phyloP scores from a whole-genome alignment of 2,113 vertebrate genomes.

The Candoia aspera region DNA sequence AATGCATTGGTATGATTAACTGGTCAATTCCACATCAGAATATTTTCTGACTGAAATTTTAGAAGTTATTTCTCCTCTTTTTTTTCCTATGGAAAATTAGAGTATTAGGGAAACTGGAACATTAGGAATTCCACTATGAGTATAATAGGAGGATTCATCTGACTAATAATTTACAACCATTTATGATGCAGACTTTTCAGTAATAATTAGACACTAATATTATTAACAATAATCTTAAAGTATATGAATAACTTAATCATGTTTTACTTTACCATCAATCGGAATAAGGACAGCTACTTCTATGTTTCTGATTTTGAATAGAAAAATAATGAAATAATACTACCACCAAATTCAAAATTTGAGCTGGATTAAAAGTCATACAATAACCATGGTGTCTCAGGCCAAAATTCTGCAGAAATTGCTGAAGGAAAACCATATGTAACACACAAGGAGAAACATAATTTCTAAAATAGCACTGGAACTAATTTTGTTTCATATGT shows the following conservation, averaged over 20 bases:
- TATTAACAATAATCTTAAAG: neutral
- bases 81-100: conserved; percentile 3
- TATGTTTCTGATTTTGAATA: neutral
- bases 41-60: neutral
- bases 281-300: neutral
- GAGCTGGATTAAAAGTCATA: conserved; percentile 2
- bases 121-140: neutral
- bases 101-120: neutral
- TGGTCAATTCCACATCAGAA: neutral
- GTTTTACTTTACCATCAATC: neutral
- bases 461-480: conserved; percentile 25
- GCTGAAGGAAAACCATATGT: conserved; percentile 6
- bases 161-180: neutral
- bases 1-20: neutral
- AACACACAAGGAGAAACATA: neutral
- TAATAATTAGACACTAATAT: neutral
- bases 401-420: neutral
- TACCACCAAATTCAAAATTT: accelerated
- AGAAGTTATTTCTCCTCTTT: neutral
- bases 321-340: neutral
- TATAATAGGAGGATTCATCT: neutral
- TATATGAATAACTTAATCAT: neutral
- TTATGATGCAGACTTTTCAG: neutral
- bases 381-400: neutral
- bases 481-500: conserved; percentile 9